Evolutionary conservation across 1,140 invertebrate species (phyloP).

Genomic region (Lucilia cuprina): DNA sequence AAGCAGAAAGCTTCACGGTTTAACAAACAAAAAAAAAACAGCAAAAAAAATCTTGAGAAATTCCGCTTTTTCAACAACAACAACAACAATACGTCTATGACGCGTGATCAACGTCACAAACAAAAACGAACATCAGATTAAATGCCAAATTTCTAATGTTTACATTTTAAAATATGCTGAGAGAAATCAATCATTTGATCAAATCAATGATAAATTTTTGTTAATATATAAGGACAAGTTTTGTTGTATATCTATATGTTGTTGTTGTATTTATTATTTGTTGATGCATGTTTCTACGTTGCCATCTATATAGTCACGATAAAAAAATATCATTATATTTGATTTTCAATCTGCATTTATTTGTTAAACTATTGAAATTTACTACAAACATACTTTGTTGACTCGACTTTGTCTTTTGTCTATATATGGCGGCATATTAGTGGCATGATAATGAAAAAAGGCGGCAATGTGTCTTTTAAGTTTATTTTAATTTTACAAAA

Average conservation of each 20-base stretch:
- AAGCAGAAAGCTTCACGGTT: slow-evolving; percentile 4
- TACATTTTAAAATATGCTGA: background rate
- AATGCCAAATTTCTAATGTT: background rate
- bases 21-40: background rate
- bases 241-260: background rate
- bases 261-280: background rate
- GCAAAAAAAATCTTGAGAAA: slow-evolving; percentile 5
- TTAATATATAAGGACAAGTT: background rate
- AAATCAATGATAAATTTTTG: background rate
- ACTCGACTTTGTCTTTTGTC: background rate
- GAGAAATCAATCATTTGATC: background rate
- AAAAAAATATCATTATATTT: background rate
- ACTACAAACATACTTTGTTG: background rate
- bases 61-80: background rate
- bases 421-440: background rate
- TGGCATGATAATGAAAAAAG: background rate
- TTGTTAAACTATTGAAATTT: background rate
- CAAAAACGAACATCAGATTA: background rate
- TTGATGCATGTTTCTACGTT: slow-evolving; percentile 11
- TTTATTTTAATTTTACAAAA: background rate
- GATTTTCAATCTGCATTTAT: slow-evolving; percentile 18
- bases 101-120: background rate
- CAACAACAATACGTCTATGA: background rate
- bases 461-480: background rate
- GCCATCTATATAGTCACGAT: background rate